Evolutionary conservation across 37 sponge, comb jelly and placozoan genomes (phyloP).

Genomic region (Mnemiopsis leidyi): DNA sequence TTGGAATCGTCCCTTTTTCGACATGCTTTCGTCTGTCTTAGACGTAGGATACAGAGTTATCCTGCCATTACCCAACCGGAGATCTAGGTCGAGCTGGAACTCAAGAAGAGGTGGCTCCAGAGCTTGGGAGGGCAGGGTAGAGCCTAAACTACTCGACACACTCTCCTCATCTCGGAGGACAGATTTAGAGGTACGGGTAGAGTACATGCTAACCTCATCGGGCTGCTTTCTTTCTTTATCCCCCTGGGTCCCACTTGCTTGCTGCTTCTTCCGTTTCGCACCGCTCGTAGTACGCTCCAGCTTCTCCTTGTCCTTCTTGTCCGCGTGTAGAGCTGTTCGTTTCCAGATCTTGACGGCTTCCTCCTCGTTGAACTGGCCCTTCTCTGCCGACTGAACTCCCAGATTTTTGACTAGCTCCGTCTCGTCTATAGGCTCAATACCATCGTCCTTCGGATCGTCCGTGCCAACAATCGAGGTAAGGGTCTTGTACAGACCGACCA

Average conservation of each 20-base stretch:
- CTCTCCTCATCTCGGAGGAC: background rate
- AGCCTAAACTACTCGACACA: background rate
- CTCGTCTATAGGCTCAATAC: background rate
- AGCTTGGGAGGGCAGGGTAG: background rate
- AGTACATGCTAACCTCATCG: constrained; percentile 43
- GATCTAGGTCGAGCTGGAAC: constrained; percentile 17
- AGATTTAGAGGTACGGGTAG: background rate
- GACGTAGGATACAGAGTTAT: constrained; percentile 39
- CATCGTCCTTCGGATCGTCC: background rate
- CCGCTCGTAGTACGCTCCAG: background rate
- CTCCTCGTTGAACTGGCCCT: constrained; percentile 46
- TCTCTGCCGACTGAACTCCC: constrained; percentile 6
- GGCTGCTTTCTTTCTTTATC: background rate
- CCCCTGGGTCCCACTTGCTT: background rate
- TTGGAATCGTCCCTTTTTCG: background rate
- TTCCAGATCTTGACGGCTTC: constrained; percentile 51
- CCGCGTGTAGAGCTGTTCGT: background rate
- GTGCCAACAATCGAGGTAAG: constrained; percentile 57
- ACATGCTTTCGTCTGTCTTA: background rate
- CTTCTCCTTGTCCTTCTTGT: background rate
- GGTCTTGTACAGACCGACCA: constrained; percentile 61
- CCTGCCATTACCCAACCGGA: constrained; percentile 36
- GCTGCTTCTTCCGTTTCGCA: background rate
- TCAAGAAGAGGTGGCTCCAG: constrained; percentile 26
- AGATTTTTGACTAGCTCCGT: constrained; percentile 33